Evolutionary conservation across 2,113 vertebrate species (phyloP), one percentile per base, ranked within the genome.

Genomic region (Lagopus muta): DNA sequence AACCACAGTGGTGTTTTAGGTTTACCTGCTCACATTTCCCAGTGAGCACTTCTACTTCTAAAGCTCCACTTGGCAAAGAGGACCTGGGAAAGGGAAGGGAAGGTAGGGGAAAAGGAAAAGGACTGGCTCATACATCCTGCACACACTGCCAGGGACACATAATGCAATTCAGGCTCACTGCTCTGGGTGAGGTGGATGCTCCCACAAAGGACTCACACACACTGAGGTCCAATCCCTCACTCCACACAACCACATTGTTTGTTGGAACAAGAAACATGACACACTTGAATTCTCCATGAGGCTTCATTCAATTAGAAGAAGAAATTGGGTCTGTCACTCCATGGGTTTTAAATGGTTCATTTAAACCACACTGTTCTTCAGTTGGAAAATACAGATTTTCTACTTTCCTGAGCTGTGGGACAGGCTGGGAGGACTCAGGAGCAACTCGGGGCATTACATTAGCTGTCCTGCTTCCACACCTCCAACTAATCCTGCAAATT

Each of bases 1-100:
- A 15, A 18, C 22, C 22, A 3, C 2, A 3, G 11, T 7, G 47
- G 25, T 28, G 50, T 40, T 64, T 15, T 0, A 0, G 34, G 38
- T 55, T 27, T 20, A 4, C 65, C 18, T 7, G 4, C 61, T 83
- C 34, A 8, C 24, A 24, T 21, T 73, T 42, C n/a, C 42, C 2
- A 2, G 18, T 52, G 58, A 71, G 36, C 17, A 30, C 3, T 54
- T 12, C 27, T 78, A 38, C 38, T 86, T 47, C 36, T 19, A 20
- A n/a, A 75, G 10, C 7, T 86, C 10, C 21, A 16, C 4, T 3
- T 34, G 32, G 45, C 2, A 19, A 71, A 71, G 36, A 21, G 21
- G 17, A 27, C 15, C 8, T 30, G 71, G 34, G 48, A 40, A 36
- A 78, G 10, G 24, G 18, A 19, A 28, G 61, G 6, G 58, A 47